These are phyloP conservation scores for Chlamydotis undulata DNA, from an alignment of 2,113 vertebrate genomes.

Conservation along the genomic window DNA sequence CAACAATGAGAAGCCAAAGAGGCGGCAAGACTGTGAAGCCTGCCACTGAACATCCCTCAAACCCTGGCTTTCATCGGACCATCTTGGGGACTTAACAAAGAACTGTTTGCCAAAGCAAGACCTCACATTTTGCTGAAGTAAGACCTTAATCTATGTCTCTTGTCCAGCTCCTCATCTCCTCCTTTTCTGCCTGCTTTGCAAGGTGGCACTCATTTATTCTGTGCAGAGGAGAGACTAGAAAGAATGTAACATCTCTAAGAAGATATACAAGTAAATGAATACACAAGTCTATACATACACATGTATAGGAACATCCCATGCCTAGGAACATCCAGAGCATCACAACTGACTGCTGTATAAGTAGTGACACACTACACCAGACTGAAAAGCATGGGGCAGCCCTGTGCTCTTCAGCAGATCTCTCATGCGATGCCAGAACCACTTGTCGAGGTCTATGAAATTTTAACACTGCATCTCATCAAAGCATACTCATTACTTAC, in stretches of 20 bases:
- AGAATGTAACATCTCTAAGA: not conserved
- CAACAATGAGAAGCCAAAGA: not conserved
- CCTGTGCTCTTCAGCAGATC: rapidly evolving
- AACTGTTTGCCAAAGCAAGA: not conserved
- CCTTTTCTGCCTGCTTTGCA: not conserved
- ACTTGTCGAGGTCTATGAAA: not conserved
- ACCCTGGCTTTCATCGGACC: not conserved
- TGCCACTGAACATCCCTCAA: not conserved
- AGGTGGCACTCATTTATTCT: not conserved
- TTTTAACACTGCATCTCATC: not conserved
- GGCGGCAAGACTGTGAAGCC: not conserved
- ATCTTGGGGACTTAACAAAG: not conserved
- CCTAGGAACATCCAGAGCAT: not conserved
- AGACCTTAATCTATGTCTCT: not conserved
- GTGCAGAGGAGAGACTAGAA: not conserved
- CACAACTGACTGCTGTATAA: not conserved
- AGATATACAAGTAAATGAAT: not conserved
- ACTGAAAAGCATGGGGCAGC: not conserved
- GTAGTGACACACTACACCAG: not conserved
- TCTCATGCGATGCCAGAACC: not conserved
- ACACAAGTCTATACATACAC: not conserved
- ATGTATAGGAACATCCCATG: not conserved
- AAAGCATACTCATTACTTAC: not conserved
- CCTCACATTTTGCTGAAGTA: not conserved
- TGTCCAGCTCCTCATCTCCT: not conserved